These are phyloP conservation scores for Heteromormyrus szaboi DNA, from an alignment of 2,797 vertebrate genomes.

Conservation along the genomic window DNA sequence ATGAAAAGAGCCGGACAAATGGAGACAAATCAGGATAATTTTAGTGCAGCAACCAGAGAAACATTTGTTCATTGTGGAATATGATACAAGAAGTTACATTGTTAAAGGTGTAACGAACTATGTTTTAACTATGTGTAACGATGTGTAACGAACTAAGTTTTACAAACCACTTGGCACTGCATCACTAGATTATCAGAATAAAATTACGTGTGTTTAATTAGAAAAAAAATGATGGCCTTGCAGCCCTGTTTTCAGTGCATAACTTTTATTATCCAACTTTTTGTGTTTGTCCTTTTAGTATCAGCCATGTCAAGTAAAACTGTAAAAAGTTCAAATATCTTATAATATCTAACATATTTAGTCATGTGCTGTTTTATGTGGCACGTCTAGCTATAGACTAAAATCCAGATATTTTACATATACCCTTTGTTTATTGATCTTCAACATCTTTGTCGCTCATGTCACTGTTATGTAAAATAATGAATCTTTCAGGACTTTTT, in stretches of 20 bases:
- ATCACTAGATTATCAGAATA: background rate
- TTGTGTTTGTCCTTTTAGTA: background rate
- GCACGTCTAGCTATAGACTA: background rate
- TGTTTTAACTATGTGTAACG: background rate
- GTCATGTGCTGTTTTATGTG: background rate
- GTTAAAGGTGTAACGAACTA: background rate
- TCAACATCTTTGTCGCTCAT: background rate
- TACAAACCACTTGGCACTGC: background rate
- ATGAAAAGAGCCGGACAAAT: background rate
- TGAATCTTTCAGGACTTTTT: background rate
- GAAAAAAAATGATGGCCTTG: background rate
- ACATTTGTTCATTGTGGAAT: background rate
- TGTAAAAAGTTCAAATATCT: background rate
- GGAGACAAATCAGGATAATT: background rate
- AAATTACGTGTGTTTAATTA: background rate
- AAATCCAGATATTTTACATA: background rate
- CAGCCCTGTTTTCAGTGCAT: background rate
- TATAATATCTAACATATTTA: background rate
- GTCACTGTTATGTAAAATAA: background rate
- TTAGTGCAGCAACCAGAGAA: background rate
- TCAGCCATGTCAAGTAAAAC: background rate
- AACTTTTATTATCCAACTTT: background rate
- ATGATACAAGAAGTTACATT: background rate
- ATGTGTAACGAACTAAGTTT: background rate
- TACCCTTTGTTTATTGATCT: background rate